Evolutionary conservation across 2,888 invertebrate species (phyloP), one percentile per base, ranked within the genome.

Genomic region (Lithophane socia): DNA sequence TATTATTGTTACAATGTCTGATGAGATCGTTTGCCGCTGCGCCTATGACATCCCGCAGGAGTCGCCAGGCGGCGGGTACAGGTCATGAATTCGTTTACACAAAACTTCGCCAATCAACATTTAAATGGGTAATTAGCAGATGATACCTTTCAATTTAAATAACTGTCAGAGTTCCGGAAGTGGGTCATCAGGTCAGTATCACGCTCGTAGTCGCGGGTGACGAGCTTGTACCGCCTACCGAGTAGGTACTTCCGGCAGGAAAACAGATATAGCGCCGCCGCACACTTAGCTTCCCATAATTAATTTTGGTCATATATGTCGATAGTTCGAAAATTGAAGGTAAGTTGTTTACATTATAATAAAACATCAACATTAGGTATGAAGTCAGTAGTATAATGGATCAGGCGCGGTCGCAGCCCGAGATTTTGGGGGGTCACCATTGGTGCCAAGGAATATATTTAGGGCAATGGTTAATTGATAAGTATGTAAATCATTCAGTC

Each of bases 161-260:
- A 84, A 64, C 54, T 77, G 12, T 73, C 65, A 75, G 76, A 73
- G 75, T 73, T 60, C 24, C 61, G 77, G 79, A 85, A 86, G 73
- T 80, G 56, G 87, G 88, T 82, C 80, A 85, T 69, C 73, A 24
- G 87, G 88, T 86, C 87, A 79, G 74, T 75, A 63, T 44, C 69
- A 70, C 68, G 49, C 13, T 37, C 49, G 52, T 54, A 7, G 47
- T 60, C 29, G 21, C 37, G 58, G 21, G 29, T 13, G 72, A 52
- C 52, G 83, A 47, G 58, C 64, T 44, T 5, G 52, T 60, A 3
- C 52, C 58, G 54, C 44, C 13, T 21, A 58, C 21, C 47, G n/a
- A 74, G 29, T 29, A 29, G 29, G 29, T 29, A 29, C 29, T 29
- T 29, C 29, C 29, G 29, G 29, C 65, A 66, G 61, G 68, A 61